These are phyloP conservation scores for Rhinoptilus africanus DNA, from an alignment of 2,113 vertebrate genomes.

Conservation along the genomic window DNA sequence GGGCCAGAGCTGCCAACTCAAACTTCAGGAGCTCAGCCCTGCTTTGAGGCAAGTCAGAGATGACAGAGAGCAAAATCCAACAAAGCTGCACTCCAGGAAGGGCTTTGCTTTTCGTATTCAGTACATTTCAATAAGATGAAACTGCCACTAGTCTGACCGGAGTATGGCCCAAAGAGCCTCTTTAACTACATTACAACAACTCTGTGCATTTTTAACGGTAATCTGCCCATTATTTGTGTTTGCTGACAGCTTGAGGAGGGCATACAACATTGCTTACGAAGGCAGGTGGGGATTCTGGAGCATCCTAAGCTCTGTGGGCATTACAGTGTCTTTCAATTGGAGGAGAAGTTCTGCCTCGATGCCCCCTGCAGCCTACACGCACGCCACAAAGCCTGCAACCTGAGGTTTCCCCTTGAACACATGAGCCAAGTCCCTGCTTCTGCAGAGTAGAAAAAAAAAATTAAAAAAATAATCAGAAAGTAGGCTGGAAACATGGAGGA, in stretches of 20 bases:
- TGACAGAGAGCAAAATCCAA: neutral
- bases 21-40: neutral
- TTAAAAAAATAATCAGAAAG: neutral
- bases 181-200: neutral
- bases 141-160: neutral
- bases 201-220: neutral
- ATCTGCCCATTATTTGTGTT: neutral
- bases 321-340: neutral
- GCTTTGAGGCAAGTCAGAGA: neutral
- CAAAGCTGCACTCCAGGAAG: neutral
- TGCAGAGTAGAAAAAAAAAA: neutral
- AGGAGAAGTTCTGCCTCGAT: neutral
- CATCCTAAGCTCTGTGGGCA: neutral
- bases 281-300: neutral
- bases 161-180: neutral
- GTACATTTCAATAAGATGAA: rapidly evolving
- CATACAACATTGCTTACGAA: neutral
- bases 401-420: neutral
- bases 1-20: neutral
- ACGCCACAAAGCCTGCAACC: rapidly evolving
- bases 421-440: neutral
- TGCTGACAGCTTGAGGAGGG: neutral
- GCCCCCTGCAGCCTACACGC: slow-evolving; percentile 22
- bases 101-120: neutral
- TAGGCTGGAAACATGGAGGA: neutral